Evolutionary conservation across 64 coral and sea anemone genomes (phyloP).

Genomic region (Trachythela sp.): DNA sequence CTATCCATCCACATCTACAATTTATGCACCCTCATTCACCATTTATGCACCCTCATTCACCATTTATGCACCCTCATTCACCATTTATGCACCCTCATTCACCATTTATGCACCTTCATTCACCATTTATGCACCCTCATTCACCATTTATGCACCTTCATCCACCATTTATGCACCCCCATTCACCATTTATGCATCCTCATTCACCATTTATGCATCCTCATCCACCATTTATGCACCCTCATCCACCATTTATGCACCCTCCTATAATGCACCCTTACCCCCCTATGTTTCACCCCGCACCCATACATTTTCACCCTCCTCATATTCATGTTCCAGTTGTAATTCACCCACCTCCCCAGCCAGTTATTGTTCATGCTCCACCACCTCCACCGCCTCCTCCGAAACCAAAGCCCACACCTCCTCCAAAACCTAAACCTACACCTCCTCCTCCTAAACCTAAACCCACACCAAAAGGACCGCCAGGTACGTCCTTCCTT

Average conservation of each 20-base stretch:
- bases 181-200: no score
- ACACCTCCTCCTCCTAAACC: not conserved
- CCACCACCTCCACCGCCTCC: not conserved
- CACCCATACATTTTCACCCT: not conserved
- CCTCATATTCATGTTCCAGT: constrained; percentile 1
- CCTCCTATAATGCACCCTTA: no score
- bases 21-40: not conserved
- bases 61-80: not conserved
- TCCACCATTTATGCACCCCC: no score
- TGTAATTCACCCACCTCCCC: not conserved
- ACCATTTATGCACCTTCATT: no score
- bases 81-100: not conserved
- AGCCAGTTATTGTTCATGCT: not conserved
- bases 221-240: no score
- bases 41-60: not conserved
- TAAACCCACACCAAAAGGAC: not conserved
- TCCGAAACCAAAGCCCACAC: not conserved
- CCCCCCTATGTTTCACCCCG: not conserved
- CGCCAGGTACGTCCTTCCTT: not conserved
- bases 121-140: no score
- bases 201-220: no score
- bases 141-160: no score
- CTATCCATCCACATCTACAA: not conserved
- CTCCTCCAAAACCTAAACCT: not conserved
- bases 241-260: no score